Percentiles rank a stretch among this genome's conserved stretches.
phyloP scores from a whole-genome alignment of 2,113 vertebrate species.

The Aspidoscelis tigris region DNA sequence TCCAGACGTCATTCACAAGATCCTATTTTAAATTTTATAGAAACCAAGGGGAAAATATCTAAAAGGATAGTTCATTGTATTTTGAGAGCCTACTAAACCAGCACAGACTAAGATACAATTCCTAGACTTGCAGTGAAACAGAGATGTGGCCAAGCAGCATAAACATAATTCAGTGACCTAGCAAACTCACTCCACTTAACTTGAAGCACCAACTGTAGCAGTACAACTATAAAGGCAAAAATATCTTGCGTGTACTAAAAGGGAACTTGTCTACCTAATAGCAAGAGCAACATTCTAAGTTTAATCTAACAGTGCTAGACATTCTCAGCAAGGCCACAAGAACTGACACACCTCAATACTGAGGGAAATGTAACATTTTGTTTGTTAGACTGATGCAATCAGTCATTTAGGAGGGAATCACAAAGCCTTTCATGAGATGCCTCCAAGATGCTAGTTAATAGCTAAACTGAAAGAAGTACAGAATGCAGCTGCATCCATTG shows the following conservation, averaged over 20 bases:
- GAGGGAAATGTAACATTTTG: background rate
- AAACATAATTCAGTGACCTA: background rate
- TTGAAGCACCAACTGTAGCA: background rate
- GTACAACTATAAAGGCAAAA: background rate
- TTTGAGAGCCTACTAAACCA: background rate
- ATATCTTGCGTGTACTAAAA: background rate
- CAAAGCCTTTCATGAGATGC: background rate
- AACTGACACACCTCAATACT: background rate
- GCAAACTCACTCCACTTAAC: background rate
- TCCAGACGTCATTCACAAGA: background rate
- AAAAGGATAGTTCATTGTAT: background rate
- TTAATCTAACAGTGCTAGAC: background rate
- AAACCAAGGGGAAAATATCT: background rate
- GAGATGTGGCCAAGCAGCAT: background rate
- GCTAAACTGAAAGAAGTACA: background rate
- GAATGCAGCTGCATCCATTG: background rate
- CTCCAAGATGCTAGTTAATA: slow-evolving; percentile 10
- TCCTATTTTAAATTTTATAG: background rate
- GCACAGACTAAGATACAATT: background rate
- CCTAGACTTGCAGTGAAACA: background rate
- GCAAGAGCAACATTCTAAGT: background rate
- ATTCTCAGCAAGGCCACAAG: background rate
- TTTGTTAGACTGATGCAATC: background rate
- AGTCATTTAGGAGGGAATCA: background rate
- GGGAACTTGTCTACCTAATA: background rate